These are phyloP conservation scores for Oreochromis spilurus DNA, from an alignment of 2,113 vertebrate genomes.

Conservation along the genomic window DNA sequence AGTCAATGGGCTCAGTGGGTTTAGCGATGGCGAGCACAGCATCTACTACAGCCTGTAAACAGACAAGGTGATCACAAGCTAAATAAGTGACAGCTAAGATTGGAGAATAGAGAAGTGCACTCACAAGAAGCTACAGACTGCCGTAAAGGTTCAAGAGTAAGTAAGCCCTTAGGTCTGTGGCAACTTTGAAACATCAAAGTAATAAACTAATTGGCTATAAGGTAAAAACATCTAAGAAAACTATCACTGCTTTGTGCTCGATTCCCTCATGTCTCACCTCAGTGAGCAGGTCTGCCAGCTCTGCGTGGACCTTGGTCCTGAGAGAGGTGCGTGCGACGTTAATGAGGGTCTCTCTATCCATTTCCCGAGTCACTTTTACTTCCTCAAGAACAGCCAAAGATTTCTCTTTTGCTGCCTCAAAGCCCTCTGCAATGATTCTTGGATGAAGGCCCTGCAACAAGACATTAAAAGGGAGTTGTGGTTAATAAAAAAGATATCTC, in stretches of 20 bases:
- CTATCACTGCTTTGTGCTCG: not conserved
- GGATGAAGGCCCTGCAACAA: slow-evolving; percentile 87
- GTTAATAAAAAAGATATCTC: not conserved
- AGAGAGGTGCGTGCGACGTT: slow-evolving; percentile 92
- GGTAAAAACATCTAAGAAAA: not conserved
- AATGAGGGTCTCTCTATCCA: slow-evolving; percentile 90
- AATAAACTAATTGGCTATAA: not conserved
- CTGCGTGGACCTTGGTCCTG: slow-evolving; percentile 88
- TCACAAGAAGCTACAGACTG: not conserved
- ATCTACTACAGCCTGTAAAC: slow-evolving; percentile 88
- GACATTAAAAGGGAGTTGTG: not conserved
- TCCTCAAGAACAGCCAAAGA: slow-evolving; percentile 88
- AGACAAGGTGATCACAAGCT: not conserved
- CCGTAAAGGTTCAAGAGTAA: not conserved
- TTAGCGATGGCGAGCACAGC: slow-evolving; percentile 86
- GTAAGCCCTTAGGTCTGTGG: not conserved
- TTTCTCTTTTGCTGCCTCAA: slow-evolving; percentile 92
- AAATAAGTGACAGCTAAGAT: not conserved
- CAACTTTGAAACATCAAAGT: not conserved
- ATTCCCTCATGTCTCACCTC: slow-evolving; percentile 72
- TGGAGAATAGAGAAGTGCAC: not conserved
- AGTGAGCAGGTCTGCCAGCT: slow-evolving; percentile 91
- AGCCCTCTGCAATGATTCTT: slow-evolving; percentile 91
- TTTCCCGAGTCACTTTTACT: slow-evolving; percentile 86
- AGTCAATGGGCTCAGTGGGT: slow-evolving; percentile 86